Evolutionary conservation across 2,113 vertebrate genomes (phyloP).

Genomic region (Hyperopisus bebe): DNA sequence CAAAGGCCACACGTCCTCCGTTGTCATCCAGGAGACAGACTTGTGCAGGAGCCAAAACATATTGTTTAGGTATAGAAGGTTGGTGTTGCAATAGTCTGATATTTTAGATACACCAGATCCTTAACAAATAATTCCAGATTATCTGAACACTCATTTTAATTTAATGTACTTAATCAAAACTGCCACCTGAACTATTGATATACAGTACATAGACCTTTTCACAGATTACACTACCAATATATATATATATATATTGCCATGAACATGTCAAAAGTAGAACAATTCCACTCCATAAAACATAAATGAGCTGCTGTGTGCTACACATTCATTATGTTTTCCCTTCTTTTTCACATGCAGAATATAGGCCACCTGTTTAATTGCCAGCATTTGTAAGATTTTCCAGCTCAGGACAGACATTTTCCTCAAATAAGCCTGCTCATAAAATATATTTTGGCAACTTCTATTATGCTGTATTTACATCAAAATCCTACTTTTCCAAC

Average conservation of each 20-base stretch:
- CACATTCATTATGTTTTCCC: conserved; percentile 20
- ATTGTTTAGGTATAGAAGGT: background rate
- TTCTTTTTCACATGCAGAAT: background rate
- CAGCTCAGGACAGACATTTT: conserved; percentile 4
- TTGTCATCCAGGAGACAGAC: background rate
- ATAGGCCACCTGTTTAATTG: conserved; percentile 8
- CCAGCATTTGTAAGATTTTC: conserved; percentile 22
- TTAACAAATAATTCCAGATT: background rate
- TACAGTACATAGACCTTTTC: background rate
- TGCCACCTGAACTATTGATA: background rate
- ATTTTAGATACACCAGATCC: background rate
- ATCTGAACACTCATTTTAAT: background rate
- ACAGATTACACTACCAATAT: background rate
- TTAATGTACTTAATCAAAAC: background rate
- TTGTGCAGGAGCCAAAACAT: background rate
- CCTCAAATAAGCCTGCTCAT: conserved; percentile 9
- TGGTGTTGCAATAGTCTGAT: background rate
- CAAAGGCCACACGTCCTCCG: background rate
- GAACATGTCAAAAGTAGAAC: background rate
- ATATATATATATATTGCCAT: background rate
- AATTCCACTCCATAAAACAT: background rate
- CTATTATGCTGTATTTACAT: background rate
- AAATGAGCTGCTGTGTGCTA: conserved; percentile 3
- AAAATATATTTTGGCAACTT: conserved; percentile 13
- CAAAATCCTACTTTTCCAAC: background rate